phyloP scores from a whole-genome alignment of 2,797 vertebrate genomes.

The Vultur gryphus region DNA sequence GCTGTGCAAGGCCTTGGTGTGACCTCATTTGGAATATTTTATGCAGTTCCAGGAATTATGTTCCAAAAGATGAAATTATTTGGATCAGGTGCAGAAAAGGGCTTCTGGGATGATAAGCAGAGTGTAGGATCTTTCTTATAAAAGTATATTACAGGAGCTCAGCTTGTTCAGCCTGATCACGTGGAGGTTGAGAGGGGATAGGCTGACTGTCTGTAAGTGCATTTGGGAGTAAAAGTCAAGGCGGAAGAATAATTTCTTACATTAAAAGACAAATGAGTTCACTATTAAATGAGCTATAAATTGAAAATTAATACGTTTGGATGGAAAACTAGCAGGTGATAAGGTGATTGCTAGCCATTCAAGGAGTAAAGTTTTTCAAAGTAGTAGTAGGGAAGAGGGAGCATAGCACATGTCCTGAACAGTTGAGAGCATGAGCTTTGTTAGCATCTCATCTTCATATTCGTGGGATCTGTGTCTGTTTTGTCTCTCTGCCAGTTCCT shows the following conservation, averaged over 20 bases:
- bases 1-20: not conserved
- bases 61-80: not conserved
- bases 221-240: not conserved
- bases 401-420: not conserved
- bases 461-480: not conserved
- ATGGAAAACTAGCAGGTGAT: not conserved
- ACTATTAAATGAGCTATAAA: not conserved
- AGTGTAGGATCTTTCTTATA: not conserved
- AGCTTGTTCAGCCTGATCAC: not conserved
- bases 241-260: not conserved
- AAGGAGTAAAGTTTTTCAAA: not conserved
- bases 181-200: not conserved
- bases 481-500: not conserved
- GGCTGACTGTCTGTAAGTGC: not conserved
- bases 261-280: not conserved
- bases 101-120: not conserved
- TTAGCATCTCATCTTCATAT: fast-evolving
- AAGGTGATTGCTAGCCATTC: not conserved
- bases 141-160: not conserved
- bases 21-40: not conserved
- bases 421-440: not conserved
- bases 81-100: not conserved
- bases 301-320: not conserved
- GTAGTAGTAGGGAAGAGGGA: not conserved
- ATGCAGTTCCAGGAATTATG: not conserved